These are phyloP conservation scores for Parauchenoglanis ngamensis DNA, from an alignment of 2,797 vertebrate genomes.

Conservation along the genomic window DNA sequence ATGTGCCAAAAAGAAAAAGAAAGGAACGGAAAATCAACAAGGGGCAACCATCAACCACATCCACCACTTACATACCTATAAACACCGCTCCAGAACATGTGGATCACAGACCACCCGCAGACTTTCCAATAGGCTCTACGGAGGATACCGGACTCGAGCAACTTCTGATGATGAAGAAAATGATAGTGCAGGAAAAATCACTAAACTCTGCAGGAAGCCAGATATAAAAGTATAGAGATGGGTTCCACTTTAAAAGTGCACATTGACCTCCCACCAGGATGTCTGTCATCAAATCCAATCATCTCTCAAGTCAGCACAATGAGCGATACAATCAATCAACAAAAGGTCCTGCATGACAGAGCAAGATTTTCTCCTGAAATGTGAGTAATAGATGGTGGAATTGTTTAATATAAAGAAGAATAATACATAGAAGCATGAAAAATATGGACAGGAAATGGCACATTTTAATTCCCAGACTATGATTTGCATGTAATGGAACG, in stretches of 20 bases:
- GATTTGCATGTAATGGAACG: neutral
- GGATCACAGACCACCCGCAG: neutral
- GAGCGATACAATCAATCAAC: neutral
- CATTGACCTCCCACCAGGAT: neutral
- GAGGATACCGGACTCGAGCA: neutral
- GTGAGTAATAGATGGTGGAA: neutral
- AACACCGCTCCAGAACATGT: neutral
- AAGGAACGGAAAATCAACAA: neutral
- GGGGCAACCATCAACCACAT: neutral
- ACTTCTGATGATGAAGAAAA: constrained; percentile 5
- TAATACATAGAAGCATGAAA: neutral
- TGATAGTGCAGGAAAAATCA: constrained; percentile 7
- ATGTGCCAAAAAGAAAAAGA: neutral
- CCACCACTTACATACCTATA: neutral
- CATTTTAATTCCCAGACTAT: too few relatives aligned
- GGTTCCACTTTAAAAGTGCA: neutral
- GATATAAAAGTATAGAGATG: neutral
- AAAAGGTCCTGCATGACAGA: neutral
- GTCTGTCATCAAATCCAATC: neutral
- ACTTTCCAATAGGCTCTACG: neutral
- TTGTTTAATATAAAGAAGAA: neutral
- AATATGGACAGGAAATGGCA: neutral
- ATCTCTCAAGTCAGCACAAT: neutral
- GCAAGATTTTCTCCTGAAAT: neutral
- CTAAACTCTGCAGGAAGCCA: neutral